phyloP scores from a whole-genome alignment of 2,888 invertebrate species.

The Sussaba pulchella region DNA sequence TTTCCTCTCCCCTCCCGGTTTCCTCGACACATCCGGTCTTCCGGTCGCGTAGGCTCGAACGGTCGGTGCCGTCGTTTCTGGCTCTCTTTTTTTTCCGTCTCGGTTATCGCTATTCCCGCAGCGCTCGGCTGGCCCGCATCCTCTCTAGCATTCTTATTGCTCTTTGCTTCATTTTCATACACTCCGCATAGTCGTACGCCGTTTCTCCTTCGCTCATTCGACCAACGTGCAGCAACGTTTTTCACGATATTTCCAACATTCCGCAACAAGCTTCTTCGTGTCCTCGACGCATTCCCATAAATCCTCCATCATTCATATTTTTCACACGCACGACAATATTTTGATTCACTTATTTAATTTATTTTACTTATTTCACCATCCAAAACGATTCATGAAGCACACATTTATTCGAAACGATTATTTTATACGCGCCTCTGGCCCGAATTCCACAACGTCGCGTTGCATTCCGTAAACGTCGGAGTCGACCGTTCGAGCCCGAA shows the following conservation, averaged over 20 bases:
- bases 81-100: constrained; percentile 10
- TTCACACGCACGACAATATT: no score
- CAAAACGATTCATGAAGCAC: no score
- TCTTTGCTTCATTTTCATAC: constrained; percentile 2
- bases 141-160: neutral
- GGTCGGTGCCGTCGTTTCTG: neutral
- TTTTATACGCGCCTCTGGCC: neutral
- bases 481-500: constrained; percentile 2
- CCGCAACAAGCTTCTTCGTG: no score
- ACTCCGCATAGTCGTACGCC: neutral
- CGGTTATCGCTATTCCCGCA: constrained; percentile 10
- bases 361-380: no score
- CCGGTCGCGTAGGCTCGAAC: constrained; percentile 28
- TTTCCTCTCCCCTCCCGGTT: no score
- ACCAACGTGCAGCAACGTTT: neutral
- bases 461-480: constrained; percentile 5
- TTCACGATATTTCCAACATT: neutral
- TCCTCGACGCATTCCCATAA: no score
- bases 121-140: constrained; percentile 15
- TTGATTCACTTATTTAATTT: no score
- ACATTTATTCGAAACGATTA: no score
- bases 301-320: no score
- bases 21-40: constrained; percentile 29
- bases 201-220: neutral
- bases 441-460: neutral